Conservation (phyloP, 2,888 invertebrate species). For the Cryptops parisi region DNA sequence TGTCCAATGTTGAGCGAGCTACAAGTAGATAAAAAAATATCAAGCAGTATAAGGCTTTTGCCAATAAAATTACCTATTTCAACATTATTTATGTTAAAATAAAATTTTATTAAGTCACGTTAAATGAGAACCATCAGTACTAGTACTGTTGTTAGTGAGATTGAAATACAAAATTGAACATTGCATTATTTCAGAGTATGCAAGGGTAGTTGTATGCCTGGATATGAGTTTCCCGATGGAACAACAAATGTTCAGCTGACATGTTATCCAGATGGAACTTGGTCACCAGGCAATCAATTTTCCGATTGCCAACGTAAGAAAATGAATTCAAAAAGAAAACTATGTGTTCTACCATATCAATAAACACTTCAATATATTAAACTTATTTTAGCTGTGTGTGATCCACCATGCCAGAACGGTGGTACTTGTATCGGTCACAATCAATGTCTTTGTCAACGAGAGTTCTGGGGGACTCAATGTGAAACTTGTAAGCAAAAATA, state of each 20-base stretch:
- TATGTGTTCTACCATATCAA: background rate
- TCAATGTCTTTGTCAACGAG: constrained; percentile 59
- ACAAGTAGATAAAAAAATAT: no score
- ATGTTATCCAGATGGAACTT: constrained; percentile 21
- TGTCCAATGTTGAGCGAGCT: no score
- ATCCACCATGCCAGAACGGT: constrained; percentile 60
- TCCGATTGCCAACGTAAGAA: constrained; percentile 52
- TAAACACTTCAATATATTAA: background rate
- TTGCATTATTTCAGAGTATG: constrained; percentile 20
- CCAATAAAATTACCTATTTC: no score
- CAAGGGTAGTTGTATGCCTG: constrained; percentile 19
- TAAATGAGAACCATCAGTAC: no score
- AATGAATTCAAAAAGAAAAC: constrained; percentile 21
- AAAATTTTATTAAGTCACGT: no score
- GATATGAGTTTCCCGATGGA: constrained; percentile 21
- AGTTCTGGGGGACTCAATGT: constrained; percentile 54
- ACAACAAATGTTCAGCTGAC: constrained; percentile 14
- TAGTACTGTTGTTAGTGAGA: no score
- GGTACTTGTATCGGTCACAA: constrained; percentile 65
- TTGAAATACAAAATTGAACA: no score
- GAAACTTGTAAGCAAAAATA: constrained; percentile 43
- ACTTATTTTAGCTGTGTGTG: constrained; percentile 51
- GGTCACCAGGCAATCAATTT: constrained; percentile 24
- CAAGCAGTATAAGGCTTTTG: no score
- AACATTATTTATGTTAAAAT: no score